A percentile compares a stretch with the other conserved stretches of the same genome.
Evolutionary conservation across 1,140 invertebrate genomes (phyloP).

Genomic region (Drosophila bifasciata): DNA sequence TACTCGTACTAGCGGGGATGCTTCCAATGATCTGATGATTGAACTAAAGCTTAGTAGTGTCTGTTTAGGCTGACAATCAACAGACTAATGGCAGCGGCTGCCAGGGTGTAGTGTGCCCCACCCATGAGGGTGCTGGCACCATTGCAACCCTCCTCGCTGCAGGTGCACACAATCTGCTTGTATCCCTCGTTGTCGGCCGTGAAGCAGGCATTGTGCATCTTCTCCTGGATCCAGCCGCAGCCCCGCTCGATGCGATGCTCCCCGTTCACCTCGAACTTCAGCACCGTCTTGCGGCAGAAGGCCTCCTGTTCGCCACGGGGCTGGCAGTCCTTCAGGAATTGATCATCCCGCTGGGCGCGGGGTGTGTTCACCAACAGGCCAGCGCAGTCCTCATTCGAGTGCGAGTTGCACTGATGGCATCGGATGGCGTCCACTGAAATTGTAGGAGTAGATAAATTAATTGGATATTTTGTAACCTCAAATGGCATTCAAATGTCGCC

Average conservation of each 20-base stretch:
- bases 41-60: conserved; percentile 10
- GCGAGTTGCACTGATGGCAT: conserved; percentile 93
- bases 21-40: conserved; percentile 4
- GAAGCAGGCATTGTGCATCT: conserved; percentile 84
- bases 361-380: conserved; percentile 77
- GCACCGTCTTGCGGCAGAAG: conserved; percentile 76
- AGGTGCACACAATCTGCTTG: conserved; percentile 86
- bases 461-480: conserved; percentile 23
- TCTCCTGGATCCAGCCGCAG: conserved; percentile 85
- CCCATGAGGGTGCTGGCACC: conserved; percentile 45
- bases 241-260: conserved; percentile 85
- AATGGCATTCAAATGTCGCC: conserved; percentile 45
- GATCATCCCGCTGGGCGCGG: conserved; percentile 60
- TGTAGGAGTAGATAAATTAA: conserved; percentile 11
- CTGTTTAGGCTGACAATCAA: conserved; percentile 30
- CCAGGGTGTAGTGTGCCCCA: conserved; percentile 28
- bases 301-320: conserved; percentile 10
- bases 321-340: conserved; percentile 66
- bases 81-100: conserved; percentile 38
- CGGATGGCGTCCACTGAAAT: conserved; percentile 86
- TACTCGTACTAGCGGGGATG: conserved; percentile 8
- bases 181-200: conserved; percentile 86
- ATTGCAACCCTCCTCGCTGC: conserved; percentile 85
- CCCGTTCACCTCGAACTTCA: conserved; percentile 82
- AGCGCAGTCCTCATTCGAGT: conserved; percentile 89